phyloP scores from a whole-genome alignment of 37 sponge, comb jelly and placozoan genomes.

The Oopsacas minuta region DNA sequence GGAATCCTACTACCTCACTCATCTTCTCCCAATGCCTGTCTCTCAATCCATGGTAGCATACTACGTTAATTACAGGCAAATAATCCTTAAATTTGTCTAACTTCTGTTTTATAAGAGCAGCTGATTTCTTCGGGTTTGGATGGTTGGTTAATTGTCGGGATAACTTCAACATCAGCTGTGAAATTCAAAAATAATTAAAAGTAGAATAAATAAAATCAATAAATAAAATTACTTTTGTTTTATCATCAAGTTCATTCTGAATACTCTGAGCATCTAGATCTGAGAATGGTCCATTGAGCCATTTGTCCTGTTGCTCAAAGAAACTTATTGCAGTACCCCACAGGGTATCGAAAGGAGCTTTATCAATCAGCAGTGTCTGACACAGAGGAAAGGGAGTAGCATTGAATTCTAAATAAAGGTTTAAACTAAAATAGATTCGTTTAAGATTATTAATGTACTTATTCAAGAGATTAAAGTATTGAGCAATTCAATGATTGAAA shows the following conservation, averaged over 20 bases:
- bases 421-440: too few species aligned
- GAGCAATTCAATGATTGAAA: too few species aligned
- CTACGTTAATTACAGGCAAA: conserved; percentile 67
- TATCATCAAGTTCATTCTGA: conserved; percentile 74
- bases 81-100: conserved; percentile 83
- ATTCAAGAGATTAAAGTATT: too few species aligned
- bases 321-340: conserved; percentile 77
- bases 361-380: conserved; percentile 28
- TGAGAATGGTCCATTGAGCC: conserved; percentile 93
- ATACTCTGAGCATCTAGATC: conserved; percentile 79
- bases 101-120: conserved; percentile 60
- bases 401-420: conserved; percentile 39
- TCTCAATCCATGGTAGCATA: conserved; percentile 86
- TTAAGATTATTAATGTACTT: too few species aligned
- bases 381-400: conserved; percentile 82
- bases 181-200: conserved; percentile 23
- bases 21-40: conserved; percentile 88
- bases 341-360: conserved; percentile 84
- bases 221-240: neutral
- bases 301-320: conserved; percentile 66
- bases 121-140: conserved; percentile 70
- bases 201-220: neutral
- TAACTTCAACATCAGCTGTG: conserved; percentile 83
- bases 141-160: conserved; percentile 60
- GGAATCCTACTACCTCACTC: conserved; percentile 79